A percentile compares a stretch with the other conserved stretches of the same genome.
These are phyloP conservation scores for Vidua macroura DNA, from an alignment of 2,113 vertebrate genomes.

Conservation along the genomic window DNA sequence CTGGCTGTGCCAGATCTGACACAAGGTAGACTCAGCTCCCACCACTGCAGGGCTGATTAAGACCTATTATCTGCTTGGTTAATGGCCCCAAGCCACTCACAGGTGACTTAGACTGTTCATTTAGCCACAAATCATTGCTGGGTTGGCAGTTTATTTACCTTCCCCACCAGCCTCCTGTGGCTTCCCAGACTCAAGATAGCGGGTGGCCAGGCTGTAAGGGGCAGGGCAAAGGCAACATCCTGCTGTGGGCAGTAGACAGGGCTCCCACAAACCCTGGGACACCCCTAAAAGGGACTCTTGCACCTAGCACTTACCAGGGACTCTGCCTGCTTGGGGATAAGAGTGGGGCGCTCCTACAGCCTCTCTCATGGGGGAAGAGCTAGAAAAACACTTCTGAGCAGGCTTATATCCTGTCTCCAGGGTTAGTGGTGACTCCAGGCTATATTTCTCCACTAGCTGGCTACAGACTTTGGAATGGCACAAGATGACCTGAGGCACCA, in stretches of 20 bases:
- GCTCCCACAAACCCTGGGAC: neutral
- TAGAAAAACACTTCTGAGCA: neutral
- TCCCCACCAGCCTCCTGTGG: slow-evolving; percentile 43
- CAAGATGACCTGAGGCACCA: neutral
- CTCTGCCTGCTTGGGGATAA: neutral
- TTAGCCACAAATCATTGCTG: slow-evolving; percentile 35
- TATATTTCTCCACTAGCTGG: neutral
- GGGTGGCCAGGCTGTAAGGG: neutral
- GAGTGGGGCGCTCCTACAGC: neutral
- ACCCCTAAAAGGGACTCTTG: neutral
- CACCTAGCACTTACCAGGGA: neutral
- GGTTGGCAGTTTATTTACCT: slow-evolving; percentile 56
- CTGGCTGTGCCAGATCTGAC: neutral
- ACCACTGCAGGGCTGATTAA: neutral
- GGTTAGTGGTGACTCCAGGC: neutral
- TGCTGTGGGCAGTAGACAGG: neutral
- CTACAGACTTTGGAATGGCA: neutral
- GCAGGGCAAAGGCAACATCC: neutral
- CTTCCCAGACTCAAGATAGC: slow-evolving; percentile 46
- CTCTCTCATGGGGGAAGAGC: neutral
- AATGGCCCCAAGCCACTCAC: neutral
- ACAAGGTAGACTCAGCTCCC: neutral
- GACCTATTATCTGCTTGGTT: neutral
- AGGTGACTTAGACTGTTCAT: slow-evolving; percentile 45
- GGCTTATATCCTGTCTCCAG: neutral